phyloP scores from a whole-genome alignment of 2,888 invertebrate species.

The Drosophila buzzatii region DNA sequence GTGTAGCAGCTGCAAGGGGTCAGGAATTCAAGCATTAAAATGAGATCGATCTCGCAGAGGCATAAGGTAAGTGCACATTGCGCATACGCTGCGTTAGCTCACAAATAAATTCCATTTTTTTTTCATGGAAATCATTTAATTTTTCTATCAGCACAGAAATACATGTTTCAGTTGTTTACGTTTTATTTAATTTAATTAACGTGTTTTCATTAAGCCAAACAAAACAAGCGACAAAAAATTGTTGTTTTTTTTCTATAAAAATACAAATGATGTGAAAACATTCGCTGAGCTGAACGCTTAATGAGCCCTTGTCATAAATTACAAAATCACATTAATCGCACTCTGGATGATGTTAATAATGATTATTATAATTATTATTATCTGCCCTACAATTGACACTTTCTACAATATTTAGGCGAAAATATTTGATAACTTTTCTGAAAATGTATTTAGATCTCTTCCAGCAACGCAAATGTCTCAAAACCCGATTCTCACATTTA shows the following conservation, averaged over 20 bases:
- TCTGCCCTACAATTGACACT: slow-evolving; percentile 19
- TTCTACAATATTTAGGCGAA: background rate
- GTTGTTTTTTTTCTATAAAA: slow-evolving; percentile 8
- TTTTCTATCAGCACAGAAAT: background rate
- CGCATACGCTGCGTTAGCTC: slow-evolving; percentile 12
- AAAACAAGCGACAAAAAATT: background rate
- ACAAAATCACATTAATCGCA: slow-evolving; percentile 37
- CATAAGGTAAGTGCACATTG: background rate
- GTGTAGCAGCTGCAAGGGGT: slow-evolving; percentile 60
- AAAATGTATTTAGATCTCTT: background rate
- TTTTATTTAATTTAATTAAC: slow-evolving; percentile 4
- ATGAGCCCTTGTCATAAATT: slow-evolving; percentile 25
- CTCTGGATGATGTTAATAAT: slow-evolving; percentile 19
- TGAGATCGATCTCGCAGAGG: slow-evolving; percentile 8
- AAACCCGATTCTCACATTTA: slow-evolving; percentile 30
- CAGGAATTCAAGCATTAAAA: background rate
- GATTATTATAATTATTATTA: background rate
- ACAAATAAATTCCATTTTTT: background rate
- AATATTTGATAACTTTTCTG: background rate
- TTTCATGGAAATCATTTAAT: slow-evolving; percentile 5
- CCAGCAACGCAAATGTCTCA: too few species aligned
- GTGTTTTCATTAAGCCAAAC: slow-evolving; percentile 13
- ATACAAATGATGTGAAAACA: slow-evolving; percentile 25
- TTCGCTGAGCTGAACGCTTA: slow-evolving; percentile 9
- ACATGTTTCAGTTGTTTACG: background rate